Percentiles rank a stretch among this genome's conserved stretches.
phyloP scores from a whole-genome alignment of 2,797 vertebrate genomes.

The Dendrocincla tyrannina region DNA sequence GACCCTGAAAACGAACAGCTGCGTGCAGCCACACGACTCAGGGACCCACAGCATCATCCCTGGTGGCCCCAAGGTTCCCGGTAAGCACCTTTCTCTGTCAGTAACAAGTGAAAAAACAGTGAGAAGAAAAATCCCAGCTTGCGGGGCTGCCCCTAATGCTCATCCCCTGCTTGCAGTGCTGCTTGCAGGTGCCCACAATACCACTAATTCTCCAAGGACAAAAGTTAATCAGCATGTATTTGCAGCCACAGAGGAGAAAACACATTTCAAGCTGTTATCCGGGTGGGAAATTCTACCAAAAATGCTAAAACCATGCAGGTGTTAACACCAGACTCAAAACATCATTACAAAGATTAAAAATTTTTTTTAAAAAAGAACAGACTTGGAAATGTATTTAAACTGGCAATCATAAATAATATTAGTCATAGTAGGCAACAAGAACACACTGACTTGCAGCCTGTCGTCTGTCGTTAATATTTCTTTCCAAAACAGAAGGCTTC shows the following conservation, averaged over 20 bases:
- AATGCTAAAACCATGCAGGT: neutral
- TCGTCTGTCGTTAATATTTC: neutral
- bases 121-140: neutral
- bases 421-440: neutral
- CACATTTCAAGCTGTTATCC: neutral
- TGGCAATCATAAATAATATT: neutral
- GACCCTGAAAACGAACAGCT: conserved; percentile 7
- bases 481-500: conserved; percentile 8
- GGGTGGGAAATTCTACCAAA: neutral
- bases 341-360: neutral
- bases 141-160: neutral
- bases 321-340: neutral
- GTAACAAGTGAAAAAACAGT: neutral
- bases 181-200: neutral
- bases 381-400: neutral
- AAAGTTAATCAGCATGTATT: conserved; percentile 14
- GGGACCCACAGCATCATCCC: neutral
- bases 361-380: too few relatives aligned
- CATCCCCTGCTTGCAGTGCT: neutral
- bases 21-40: neutral
- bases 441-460: neutral
- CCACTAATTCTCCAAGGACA: conserved; percentile 13
- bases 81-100: neutral
- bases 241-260: neutral
- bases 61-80: rapidly evolving